Evolutionary conservation across 2,113 vertebrate species (phyloP), one percentile per base, ranked within the genome.

Genomic region (Urocolius indicus): DNA sequence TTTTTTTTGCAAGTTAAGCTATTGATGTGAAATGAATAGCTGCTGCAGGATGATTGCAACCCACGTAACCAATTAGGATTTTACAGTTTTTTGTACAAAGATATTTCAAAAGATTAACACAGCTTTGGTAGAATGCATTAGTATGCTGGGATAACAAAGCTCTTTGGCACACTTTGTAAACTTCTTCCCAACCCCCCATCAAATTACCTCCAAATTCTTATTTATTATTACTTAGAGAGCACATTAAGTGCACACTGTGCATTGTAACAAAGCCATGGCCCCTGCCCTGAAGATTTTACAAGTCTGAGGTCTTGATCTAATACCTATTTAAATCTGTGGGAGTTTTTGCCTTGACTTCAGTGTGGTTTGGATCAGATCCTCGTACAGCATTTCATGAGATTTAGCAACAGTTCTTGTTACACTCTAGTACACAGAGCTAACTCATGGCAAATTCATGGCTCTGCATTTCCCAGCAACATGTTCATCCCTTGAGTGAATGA

Each of bases 291-390:
- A 90, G 75, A 92, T 83, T 92, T 95, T 93, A 92, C 55, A 84
- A 80, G 67, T 74, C 67, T 88, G 82, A 95, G 59, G 48, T 61
- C 94, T 90, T 84, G 62, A 84, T 77, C 43, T 81, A 82, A 62
- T 91, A 84, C 87, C 87, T 90, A 34, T 63, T 97, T 87, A 94
- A 94, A 90, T 75, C 75, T 86, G 75, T 94, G 67, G 32, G 82
- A 94, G 85, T 80, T 75, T 88, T 91, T 92, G 67, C 79, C 82
- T 85, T 92, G 93, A 72, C 75, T 93, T 90, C 79, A 75, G 41
- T 12, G 41, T 72, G 91, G 80, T 54, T 84, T 92, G 91, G 83
- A 67, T 58, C 69, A 84, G 66, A 62, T 89, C 74, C 69, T 90
- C 0, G 0, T 52, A 57, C 27, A 65, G 74, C 55, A 26, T 88